phyloP scores from a whole-genome alignment of 2,113 vertebrate genomes.

The Pitta sordida region DNA sequence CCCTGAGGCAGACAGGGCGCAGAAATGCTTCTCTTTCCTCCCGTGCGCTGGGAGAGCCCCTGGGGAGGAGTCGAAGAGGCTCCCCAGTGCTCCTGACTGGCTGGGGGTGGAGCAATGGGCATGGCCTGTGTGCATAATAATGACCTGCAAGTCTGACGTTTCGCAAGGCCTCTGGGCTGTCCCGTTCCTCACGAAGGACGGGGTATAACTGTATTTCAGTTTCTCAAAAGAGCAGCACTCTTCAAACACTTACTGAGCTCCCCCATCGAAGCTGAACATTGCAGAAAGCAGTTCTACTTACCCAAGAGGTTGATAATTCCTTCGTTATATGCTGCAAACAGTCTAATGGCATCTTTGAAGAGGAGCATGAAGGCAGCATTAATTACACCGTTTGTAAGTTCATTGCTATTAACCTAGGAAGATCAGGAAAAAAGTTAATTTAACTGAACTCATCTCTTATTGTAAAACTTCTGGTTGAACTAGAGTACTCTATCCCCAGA shows the following conservation, averaged over 20 bases:
- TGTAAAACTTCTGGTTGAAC: neutral
- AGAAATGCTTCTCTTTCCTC: too few relatives aligned
- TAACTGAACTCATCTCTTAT: neutral
- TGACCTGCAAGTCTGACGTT: too few relatives aligned
- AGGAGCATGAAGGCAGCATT: conserved; percentile 99
- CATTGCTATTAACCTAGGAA: conserved; percentile 93
- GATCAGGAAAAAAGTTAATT: conserved; percentile 22
- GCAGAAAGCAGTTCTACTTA: conserved; percentile 66
- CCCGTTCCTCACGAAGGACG: too few relatives aligned
- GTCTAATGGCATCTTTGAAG: conserved; percentile 98
- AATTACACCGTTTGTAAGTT: conserved; percentile 98
- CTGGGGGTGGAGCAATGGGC: too few relatives aligned
- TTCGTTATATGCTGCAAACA: conserved; percentile 98
- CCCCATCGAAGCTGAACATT: neutral
- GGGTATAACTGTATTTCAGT: too few relatives aligned
- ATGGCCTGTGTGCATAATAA: too few relatives aligned
- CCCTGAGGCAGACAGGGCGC: too few relatives aligned
- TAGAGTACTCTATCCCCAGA: neutral
- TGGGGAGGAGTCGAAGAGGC: too few relatives aligned
- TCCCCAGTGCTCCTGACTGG: too few relatives aligned
- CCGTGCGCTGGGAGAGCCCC: too few relatives aligned
- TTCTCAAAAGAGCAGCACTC: neutral
- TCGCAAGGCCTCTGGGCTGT: too few relatives aligned
- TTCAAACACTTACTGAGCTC: neutral
- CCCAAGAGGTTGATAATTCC: conserved; percentile 98